Base-by-base conservation (phyloP, 2,888 invertebrate species). In the Listrodromus nycthemerus region DNA sequence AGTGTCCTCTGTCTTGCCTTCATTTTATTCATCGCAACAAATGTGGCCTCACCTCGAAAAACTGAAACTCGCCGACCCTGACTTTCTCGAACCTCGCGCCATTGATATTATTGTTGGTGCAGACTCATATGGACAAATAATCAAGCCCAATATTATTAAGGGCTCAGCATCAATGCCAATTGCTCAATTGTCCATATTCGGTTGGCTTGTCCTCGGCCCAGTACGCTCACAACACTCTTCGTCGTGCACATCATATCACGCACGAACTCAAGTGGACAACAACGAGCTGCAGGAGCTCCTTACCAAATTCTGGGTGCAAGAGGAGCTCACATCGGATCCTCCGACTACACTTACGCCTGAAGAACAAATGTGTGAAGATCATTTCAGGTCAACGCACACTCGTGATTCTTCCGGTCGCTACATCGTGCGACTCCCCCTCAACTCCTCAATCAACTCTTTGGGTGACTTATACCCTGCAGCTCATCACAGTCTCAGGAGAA, bases 31-130 rank as follows among this genome's bases (percentile, higher is more conserved):
- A 0, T 10, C 71, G 0, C 10, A 27, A 0, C 77, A 58, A 10
- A n/a, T 19, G 19, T 85, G 86, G 83, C 80, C 79, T 30, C 87
- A 86, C n/a, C 75, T 85, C 0, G 6, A 24, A 19, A 55, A 66
- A 8, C 10, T 86, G 7, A 74, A 80, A 41, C 65, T 85, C 16
- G 87, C 86, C 1, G 85, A 87, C 50, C 86, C 85, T 0, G 73
- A 85, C 13, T 86, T 75, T 37, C 27, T 82, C 16, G 63, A 30
- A 1, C 85, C 87, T 19, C 45, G 79, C 3, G n/a, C 80, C 6
- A 55, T 85, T 21, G 86, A 87, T 19, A 67, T 87, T 8, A 80
- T 87, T 61, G 81, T 86, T 8, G 83, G 86, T 8, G 84, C 87
- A 1, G 83, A 87, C 48, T 30, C 21, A 6, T 84, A 85, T 50